Percentiles rank a stretch among this genome's conserved stretches.
Conservation (phyloP, 2,888 invertebrate genomes). For the Drosophila rellima region DNA sequence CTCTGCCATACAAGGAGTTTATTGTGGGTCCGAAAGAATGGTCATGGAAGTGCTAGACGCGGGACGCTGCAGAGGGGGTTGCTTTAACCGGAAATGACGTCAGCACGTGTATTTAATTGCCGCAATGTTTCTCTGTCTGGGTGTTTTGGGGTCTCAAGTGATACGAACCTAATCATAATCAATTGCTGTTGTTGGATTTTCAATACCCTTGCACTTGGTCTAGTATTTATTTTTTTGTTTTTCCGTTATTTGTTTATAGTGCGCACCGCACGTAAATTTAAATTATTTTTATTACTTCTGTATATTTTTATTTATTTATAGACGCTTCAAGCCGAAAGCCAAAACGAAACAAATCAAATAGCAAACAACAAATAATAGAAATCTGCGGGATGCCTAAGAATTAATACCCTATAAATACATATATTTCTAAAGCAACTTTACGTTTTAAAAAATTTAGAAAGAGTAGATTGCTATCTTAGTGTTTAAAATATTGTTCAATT, state of each 20-base stretch:
- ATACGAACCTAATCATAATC: slow-evolving; percentile 47
- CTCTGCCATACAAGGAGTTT: slow-evolving; percentile 28
- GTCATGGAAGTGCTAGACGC: not conserved
- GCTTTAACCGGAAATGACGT: slow-evolving; percentile 54
- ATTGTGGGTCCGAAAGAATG: slow-evolving; percentile 25
- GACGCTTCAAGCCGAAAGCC: slow-evolving; percentile 1
- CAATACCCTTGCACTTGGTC: slow-evolving; percentile 25
- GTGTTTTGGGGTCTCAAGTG: slow-evolving; percentile 25
- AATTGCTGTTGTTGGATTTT: slow-evolving; percentile 8
- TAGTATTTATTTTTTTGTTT: not conserved
- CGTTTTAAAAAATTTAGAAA: not conserved
- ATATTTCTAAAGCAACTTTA: not conserved
- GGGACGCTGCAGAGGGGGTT: not conserved
- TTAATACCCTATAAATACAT: not conserved
- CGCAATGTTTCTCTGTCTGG: slow-evolving; percentile 7
- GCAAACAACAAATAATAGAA: slow-evolving; percentile 13
- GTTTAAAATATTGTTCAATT: not conserved
- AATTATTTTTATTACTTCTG: slow-evolving; percentile 52
- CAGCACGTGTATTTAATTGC: slow-evolving; percentile 36
- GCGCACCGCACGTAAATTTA: slow-evolving; percentile 47
- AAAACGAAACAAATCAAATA: slow-evolving; percentile 12
- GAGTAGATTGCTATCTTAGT: too few relatives aligned
- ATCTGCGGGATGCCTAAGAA: not conserved
- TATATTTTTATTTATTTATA: slow-evolving; percentile 39
- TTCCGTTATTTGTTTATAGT: slow-evolving; percentile 39